phyloP scores from a whole-genome alignment of 2,888 invertebrate genomes.

The Lapara coniferarum region DNA sequence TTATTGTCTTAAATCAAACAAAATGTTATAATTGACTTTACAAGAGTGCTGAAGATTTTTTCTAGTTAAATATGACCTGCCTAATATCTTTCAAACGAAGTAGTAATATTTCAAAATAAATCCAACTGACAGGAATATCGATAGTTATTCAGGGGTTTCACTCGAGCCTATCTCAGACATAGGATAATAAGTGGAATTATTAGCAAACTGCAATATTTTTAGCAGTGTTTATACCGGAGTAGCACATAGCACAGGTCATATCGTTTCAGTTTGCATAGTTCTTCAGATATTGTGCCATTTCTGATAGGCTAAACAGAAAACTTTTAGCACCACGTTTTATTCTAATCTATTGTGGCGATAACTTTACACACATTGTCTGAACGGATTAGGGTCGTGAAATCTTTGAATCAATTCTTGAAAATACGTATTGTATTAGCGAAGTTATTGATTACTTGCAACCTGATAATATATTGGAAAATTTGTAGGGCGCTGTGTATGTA shows the following conservation, averaged over 20 bases:
- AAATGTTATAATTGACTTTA: constrained; percentile 27
- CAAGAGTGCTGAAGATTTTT: constrained; percentile 12
- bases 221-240: background rate
- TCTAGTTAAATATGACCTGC: background rate
- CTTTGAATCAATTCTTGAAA: background rate
- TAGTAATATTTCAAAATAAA: background rate
- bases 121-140: constrained; percentile 3
- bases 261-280: constrained; percentile 1
- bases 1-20: constrained; percentile 34
- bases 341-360: constrained; percentile 3
- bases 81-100: constrained; percentile 10
- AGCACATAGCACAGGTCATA: background rate
- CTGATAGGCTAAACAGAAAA: background rate
- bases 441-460: constrained; percentile 16
- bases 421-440: background rate
- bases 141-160: background rate
- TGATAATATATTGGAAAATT: constrained; percentile 10
- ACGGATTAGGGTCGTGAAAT: background rate
- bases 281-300: background rate
- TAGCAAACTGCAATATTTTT: background rate
- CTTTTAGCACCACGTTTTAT: background rate
- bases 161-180: background rate
- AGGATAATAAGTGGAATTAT: background rate
- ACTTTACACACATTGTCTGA: constrained; percentile 4
- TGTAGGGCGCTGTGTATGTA: background rate